Conservation (phyloP, 2,888 invertebrate species). For the Leucophenga montana region DNA sequence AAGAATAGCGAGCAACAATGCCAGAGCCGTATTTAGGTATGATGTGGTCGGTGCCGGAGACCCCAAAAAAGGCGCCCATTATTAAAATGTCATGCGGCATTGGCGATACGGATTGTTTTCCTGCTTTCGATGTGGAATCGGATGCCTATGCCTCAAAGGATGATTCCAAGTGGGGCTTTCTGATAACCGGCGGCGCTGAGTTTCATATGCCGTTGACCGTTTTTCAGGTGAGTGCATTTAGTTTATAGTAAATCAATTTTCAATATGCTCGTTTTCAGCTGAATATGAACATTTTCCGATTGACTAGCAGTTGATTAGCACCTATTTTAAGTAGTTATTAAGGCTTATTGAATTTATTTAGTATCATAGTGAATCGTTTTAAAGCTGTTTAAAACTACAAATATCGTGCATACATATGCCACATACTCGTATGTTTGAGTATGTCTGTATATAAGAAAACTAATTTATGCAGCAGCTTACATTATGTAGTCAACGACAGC, state of each 20-base stretch:
- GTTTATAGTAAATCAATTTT: neutral
- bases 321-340: too few relatives aligned
- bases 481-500: too few relatives aligned
- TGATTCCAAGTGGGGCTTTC: slow-evolving; percentile 73
- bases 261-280: neutral
- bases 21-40: slow-evolving; percentile 62
- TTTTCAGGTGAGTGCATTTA: slow-evolving; percentile 70
- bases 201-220: slow-evolving; percentile 74
- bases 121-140: slow-evolving; percentile 71
- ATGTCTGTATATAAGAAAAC: too few relatives aligned
- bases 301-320: too few relatives aligned
- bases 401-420: too few relatives aligned
- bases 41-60: slow-evolving; percentile 61
- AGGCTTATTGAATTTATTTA: too few relatives aligned
- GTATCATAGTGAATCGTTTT: too few relatives aligned
- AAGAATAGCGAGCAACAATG: slow-evolving; percentile 49
- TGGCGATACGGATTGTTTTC: slow-evolving; percentile 72
- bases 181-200: slow-evolving; percentile 73
- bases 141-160: slow-evolving; percentile 69
- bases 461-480: too few relatives aligned
- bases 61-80: slow-evolving; percentile 65
- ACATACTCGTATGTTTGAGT: too few relatives aligned
- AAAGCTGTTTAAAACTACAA: too few relatives aligned
- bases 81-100: slow-evolving; percentile 71
- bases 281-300: neutral